Evolutionary conservation across 2,113 vertebrate species (phyloP).

Genomic region (Odocoileus hemionus): DNA sequence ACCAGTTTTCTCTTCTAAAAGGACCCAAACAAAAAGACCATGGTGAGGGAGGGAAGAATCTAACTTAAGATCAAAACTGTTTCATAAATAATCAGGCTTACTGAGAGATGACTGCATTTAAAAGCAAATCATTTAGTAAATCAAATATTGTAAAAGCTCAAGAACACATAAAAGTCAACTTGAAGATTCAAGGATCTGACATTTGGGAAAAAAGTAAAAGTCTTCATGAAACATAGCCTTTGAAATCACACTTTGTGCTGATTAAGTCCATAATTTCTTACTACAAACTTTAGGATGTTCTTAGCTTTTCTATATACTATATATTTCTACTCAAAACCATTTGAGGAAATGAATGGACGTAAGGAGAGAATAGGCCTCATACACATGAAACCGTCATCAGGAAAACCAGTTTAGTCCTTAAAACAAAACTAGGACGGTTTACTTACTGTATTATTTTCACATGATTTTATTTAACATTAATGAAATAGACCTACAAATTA

Average conservation of each 20-base stretch:
- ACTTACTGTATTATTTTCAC: not conserved
- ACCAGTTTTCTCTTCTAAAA: not conserved
- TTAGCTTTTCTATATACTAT: not conserved
- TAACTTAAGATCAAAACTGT: not conserved
- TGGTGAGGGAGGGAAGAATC: not conserved
- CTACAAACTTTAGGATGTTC: not conserved
- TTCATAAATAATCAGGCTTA: constrained; percentile 10
- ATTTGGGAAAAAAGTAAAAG: not conserved
- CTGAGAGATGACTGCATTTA: constrained; percentile 54
- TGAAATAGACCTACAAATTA: not conserved
- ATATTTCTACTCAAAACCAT: not conserved
- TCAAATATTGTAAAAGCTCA: constrained; percentile 14
- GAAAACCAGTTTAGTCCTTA: not conserved
- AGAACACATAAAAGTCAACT: not conserved
- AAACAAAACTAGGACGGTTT: not conserved
- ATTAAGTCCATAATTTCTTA: not conserved
- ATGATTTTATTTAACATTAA: not conserved
- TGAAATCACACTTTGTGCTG: not conserved
- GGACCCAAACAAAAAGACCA: not conserved
- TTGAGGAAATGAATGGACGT: not conserved
- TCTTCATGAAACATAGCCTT: not conserved
- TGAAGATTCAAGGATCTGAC: not conserved
- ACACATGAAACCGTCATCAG: not conserved
- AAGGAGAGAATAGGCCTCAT: not conserved
- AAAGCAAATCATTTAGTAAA: constrained; percentile 30